A percentile compares a stretch with the other conserved stretches of the same genome.
phyloP scores from a whole-genome alignment of 1,140 invertebrate species.

The Brachionus rubens region DNA sequence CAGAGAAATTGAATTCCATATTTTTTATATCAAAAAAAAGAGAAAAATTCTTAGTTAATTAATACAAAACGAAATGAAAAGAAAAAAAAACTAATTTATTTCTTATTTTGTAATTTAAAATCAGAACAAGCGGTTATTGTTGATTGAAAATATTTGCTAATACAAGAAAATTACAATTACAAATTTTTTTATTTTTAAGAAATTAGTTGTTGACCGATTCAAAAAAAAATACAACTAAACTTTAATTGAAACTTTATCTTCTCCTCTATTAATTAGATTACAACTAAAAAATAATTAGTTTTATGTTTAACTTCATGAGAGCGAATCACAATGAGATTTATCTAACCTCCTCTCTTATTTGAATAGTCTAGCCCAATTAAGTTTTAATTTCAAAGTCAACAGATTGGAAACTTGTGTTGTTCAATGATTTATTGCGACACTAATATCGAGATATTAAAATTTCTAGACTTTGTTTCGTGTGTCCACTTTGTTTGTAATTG shows the following conservation, averaged over 20 bases:
- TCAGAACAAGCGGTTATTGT: neutral
- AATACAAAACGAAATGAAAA: neutral
- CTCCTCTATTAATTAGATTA: constrained; percentile 1
- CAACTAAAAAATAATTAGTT: neutral
- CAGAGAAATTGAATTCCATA: too few relatives aligned
- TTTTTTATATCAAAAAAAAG: too few relatives aligned
- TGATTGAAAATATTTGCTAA: neutral
- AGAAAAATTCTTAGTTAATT: neutral
- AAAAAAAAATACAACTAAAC: neutral
- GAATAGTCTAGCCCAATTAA: neutral
- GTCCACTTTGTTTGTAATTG: neutral
- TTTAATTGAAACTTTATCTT: neutral
- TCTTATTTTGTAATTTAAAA: constrained; percentile 14
- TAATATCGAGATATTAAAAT: too few relatives aligned
- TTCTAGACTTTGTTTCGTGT: too few relatives aligned
- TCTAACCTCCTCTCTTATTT: neutral
- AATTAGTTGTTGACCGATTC: constrained; percentile 36
- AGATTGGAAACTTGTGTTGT: too few relatives aligned
- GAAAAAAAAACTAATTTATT: constrained; percentile 23
- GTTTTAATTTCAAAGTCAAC: too few relatives aligned
- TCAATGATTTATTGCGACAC: too few relatives aligned
- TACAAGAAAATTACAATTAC: too few relatives aligned
- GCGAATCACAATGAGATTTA: neutral
- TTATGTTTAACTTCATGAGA: constrained; percentile 29
- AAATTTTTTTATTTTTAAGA: too few relatives aligned